Conservation (phyloP, 1,140 invertebrate species). For the Microplitis demolitor region DNA sequence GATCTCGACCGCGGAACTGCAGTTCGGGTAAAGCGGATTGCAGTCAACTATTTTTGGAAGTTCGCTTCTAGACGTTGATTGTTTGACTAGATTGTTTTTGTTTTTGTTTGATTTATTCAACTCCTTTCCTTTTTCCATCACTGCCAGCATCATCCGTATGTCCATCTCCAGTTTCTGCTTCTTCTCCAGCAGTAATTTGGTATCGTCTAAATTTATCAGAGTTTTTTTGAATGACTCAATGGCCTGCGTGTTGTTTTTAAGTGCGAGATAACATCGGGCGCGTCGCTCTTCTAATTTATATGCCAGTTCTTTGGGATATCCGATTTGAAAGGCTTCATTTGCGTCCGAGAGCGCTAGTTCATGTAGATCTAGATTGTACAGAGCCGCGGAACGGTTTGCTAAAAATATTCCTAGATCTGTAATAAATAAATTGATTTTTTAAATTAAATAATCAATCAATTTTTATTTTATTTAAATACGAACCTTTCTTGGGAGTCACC, state of each 20-base stretch:
- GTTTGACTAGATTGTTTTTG: conserved; percentile 44
- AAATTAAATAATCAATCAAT: not conserved
- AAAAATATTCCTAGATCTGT: conserved; percentile 74
- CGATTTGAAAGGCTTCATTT: conserved; percentile 68
- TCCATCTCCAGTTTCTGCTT: conserved; percentile 70
- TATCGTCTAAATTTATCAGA: conserved; percentile 68
- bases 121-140: conserved; percentile 66
- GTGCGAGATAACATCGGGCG: conserved; percentile 76
- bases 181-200: conserved; percentile 69
- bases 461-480: conserved; percentile 19
- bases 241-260: conserved; percentile 73
- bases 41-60: conserved; percentile 45
- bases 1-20: conserved; percentile 65
- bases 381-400: conserved; percentile 86
- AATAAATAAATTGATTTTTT: conserved; percentile 23
- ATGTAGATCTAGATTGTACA: conserved; percentile 79
- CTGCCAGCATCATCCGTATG: conserved; percentile 74
- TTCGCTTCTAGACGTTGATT: conserved; percentile 41
- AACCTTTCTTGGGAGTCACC: conserved; percentile 69
- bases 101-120: conserved; percentile 49
- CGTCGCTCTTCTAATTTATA: conserved; percentile 81
- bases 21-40: conserved; percentile 64
- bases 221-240: conserved; percentile 70
- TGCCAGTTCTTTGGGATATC: conserved; percentile 75
- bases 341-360: conserved; percentile 73